Percentiles rank a stretch among this genome's conserved stretches.
phyloP scores from a whole-genome alignment of 2,113 vertebrate genomes.

The Thalassoma bifasciatum region DNA sequence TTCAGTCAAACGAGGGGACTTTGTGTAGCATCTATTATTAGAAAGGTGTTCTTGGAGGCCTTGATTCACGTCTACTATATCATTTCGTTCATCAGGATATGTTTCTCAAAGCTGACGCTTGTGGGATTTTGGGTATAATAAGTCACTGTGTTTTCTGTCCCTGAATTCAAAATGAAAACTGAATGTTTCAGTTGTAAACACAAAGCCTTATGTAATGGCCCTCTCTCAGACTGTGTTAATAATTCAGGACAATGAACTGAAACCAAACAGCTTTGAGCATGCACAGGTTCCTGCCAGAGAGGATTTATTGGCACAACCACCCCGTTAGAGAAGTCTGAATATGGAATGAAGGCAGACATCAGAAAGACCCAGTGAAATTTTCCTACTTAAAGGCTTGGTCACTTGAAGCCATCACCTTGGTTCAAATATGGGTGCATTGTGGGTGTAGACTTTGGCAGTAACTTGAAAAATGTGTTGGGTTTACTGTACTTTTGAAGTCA shows the following conservation, averaged over 20 bases:
- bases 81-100: conserved; percentile 57
- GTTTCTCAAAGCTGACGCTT: conserved; percentile 42
- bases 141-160: conserved; percentile 42
- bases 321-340: conserved; percentile 54
- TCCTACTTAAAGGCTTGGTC: conserved; percentile 31
- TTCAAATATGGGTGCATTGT: conserved; percentile 25
- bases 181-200: conserved; percentile 72
- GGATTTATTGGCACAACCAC: conserved; percentile 63
- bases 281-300: conserved; percentile 62
- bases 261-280: conserved; percentile 64
- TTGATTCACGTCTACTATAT: conserved; percentile 63
- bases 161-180: conserved; percentile 68
- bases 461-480: conserved; percentile 29
- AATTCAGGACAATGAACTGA: conserved; percentile 74
- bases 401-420: conserved; percentile 36
- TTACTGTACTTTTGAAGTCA: conserved; percentile 19
- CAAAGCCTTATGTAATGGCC: conserved; percentile 72
- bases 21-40: conserved; percentile 67
- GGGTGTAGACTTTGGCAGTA: conserved; percentile 13
- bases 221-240: conserved; percentile 69
- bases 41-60: conserved; percentile 62
- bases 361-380: conserved; percentile 31
- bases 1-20: conserved; percentile 37
- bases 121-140: conserved; percentile 66
- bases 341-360: conserved; percentile 44